phyloP scores from a whole-genome alignment of 53 echinoderm and acorn worm species.

The Henricia sp. region DNA sequence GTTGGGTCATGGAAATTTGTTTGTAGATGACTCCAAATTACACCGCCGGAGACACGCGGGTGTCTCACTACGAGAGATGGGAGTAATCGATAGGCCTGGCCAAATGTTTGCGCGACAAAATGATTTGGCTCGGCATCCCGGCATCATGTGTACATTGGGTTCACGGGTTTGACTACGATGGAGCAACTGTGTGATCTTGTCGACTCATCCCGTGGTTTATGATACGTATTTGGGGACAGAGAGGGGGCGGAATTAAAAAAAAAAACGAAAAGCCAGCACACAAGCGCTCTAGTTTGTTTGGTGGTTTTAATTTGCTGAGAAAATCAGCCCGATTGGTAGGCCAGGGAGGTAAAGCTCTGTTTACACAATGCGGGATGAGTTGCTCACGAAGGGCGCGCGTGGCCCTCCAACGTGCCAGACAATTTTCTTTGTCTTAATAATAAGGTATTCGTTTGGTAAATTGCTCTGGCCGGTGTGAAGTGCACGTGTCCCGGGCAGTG shows the following conservation, averaged over 20 bases:
- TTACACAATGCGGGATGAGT: constrained; percentile 53
- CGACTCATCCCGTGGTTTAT: constrained; percentile 45
- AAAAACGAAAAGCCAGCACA: constrained; percentile 29
- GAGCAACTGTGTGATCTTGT: constrained; percentile 18
- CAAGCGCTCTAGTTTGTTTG: constrained; percentile 46
- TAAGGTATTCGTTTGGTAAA: constrained; percentile 55
- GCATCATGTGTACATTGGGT: constrained; percentile 44
- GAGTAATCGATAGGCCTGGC: constrained; percentile 59
- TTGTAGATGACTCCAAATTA: constrained; percentile 59
- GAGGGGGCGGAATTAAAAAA: not conserved
- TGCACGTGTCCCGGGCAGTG: constrained; percentile 49
- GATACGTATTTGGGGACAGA: not conserved
- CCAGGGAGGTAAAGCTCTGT: constrained; percentile 57
- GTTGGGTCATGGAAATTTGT: constrained; percentile 54
- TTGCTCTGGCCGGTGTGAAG: constrained; percentile 51
- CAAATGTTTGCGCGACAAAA: constrained; percentile 67
- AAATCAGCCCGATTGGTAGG: constrained; percentile 62
- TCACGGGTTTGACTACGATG: not conserved
- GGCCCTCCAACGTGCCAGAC: constrained; percentile 24
- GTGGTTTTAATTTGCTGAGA: constrained; percentile 54
- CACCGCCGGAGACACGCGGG: constrained; percentile 45
- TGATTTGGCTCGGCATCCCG: constrained; percentile 61
- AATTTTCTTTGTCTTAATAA: constrained; percentile 59
- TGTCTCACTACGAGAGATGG: constrained; percentile 45
- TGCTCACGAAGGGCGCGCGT: constrained; percentile 28